Evolutionary conservation across 2,888 invertebrate genomes (phyloP), one percentile per base, ranked within the genome.

Genomic region (Drosophila mercatorum): DNA sequence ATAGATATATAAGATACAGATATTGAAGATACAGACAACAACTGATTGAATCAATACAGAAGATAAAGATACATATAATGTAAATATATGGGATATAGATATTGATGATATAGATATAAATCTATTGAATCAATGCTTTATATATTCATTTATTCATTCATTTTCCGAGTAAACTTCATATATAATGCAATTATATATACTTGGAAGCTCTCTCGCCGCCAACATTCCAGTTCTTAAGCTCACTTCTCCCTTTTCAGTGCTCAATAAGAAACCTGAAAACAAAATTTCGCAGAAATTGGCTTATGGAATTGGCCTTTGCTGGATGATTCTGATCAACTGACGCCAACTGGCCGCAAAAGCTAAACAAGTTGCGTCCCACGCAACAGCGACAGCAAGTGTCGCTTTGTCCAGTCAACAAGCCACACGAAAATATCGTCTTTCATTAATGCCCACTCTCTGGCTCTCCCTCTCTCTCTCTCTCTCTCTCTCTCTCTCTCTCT

Each of bases 341-440:
- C 44, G 58, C 47, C 47, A 47, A 22, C n/a, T 46, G 28, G 59
- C 44, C 31, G 52, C 55, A 74, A 71, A 36, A 51, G 71, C 55
- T 51, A 55, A 53, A 49, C 62, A 22, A 51, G 57, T 60, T 44
- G 69, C 67, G 47, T 46, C 83, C 83, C 79, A 84, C 83, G 85
- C 83, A 34, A 34, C 17, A 34, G 51, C 51, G 72, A 47, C 87
- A 83, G 51, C 87, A 83, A 82, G 83, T 87, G 83, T 62, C 75
- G 77, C 80, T 68, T 58, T 80, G 79, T 80, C 80, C 79, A 80
- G 66, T 47, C 74, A 22, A 56, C 59, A 72, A 59, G 58, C 55
- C 63, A 40, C 80, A 79, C 72, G 60, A 79, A 77, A 65, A 68
- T 75, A 77, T 72, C 80, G 73, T 47, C 68, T 81, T 83, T 78